These are phyloP conservation scores for Menidia beryllina DNA, from an alignment of 2,113 vertebrate species.

Conservation along the genomic window DNA sequence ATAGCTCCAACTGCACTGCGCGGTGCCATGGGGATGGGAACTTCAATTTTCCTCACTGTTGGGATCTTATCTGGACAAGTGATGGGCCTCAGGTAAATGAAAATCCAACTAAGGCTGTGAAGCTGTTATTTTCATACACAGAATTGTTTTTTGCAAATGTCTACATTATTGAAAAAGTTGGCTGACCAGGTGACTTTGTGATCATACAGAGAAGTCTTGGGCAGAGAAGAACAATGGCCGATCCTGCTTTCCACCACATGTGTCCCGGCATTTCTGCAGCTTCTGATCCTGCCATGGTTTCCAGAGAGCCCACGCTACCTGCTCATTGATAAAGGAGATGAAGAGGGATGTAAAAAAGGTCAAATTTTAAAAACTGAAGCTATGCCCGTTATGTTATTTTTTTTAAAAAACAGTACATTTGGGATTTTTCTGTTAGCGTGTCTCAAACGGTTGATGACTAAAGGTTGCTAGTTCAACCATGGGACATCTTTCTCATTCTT, in stretches of 20 bases:
- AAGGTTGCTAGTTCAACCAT: conserved; percentile 20
- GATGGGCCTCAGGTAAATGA: conserved; percentile 85
- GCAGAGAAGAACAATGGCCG: conserved; percentile 82
- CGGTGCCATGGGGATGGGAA: conserved; percentile 86
- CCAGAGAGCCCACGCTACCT: conserved; percentile 92
- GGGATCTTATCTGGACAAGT: conserved; percentile 90
- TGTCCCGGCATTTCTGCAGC: conserved; percentile 87
- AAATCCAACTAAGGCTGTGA: not conserved
- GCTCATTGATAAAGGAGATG: conserved; percentile 86
- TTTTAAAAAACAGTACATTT: no score
- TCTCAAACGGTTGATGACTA: not conserved
- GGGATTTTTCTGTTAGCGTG: not conserved
- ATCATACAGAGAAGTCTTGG: conserved; percentile 85
- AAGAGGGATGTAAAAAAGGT: conserved; percentile 83
- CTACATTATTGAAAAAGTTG: not conserved
- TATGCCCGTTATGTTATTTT: no score
- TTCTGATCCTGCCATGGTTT: conserved; percentile 88
- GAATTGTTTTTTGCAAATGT: not conserved
- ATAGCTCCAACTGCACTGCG: conserved; percentile 87
- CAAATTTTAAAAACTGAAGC: no score
- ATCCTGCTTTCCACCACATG: conserved; percentile 86
- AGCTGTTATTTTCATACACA: not conserved
- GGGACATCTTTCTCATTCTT: conserved; percentile 23
- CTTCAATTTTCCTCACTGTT: conserved; percentile 87
- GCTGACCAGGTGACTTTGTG: conserved; percentile 15